phyloP scores from a whole-genome alignment of 2,113 vertebrate species.

The Lichenostomus cassidix region DNA sequence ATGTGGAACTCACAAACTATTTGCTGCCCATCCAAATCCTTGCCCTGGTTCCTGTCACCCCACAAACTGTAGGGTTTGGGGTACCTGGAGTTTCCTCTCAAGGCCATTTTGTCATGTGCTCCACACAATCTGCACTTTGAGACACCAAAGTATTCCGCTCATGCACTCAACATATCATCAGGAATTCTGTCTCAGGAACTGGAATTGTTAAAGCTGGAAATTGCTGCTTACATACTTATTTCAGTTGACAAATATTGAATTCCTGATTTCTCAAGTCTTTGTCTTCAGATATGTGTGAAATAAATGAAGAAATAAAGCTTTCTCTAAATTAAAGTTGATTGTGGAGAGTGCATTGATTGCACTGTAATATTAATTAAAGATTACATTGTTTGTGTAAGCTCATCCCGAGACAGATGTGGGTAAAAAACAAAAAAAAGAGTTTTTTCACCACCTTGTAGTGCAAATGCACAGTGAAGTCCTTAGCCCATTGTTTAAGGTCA shows the following conservation, averaged over 20 bases:
- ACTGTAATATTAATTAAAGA: background rate
- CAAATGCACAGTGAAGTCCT: background rate
- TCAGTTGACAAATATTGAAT: background rate
- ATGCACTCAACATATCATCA: background rate
- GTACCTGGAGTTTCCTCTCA: background rate
- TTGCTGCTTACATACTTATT: background rate
- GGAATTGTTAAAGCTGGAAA: background rate
- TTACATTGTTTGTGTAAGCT: background rate
- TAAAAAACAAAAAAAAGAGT: background rate
- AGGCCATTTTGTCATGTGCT: background rate
- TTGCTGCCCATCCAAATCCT: no score
- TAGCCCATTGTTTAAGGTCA: background rate
- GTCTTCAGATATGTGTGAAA: background rate
- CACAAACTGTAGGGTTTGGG: background rate
- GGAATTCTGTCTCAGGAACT: background rate
- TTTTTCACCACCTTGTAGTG: background rate
- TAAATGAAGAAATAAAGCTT: background rate
- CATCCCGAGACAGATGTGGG: accelerated
- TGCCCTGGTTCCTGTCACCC: background rate
- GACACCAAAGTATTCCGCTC: background rate
- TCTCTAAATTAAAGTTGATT: background rate
- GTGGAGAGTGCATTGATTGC: background rate
- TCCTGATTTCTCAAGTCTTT: background rate
- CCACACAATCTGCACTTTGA: background rate
- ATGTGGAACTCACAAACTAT: no score